These are phyloP conservation scores for Mastomys coucha DNA, from an alignment of 2,113 vertebrate genomes.

Conservation along the genomic window DNA sequence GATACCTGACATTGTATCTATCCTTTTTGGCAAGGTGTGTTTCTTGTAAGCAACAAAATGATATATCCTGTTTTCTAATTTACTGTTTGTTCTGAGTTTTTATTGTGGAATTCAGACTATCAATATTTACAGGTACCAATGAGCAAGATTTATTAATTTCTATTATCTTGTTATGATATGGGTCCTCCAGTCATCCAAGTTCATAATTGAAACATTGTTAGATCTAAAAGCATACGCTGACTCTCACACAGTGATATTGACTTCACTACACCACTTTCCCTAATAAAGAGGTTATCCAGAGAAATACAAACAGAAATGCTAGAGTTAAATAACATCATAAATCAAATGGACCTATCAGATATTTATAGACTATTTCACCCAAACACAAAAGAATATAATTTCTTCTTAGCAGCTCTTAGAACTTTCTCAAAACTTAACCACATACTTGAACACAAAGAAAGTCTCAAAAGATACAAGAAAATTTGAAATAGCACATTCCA, in stretches of 20 bases:
- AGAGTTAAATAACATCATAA: background rate
- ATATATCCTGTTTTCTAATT: background rate
- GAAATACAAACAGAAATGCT: background rate
- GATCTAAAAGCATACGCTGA: background rate
- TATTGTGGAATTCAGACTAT: background rate
- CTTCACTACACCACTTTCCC: background rate
- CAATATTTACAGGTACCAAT: background rate
- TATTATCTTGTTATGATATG: background rate
- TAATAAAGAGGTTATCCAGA: background rate
- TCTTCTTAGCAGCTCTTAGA: background rate
- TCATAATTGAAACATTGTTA: background rate
- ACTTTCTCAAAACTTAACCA: background rate
- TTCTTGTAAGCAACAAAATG: background rate
- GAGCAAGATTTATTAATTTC: background rate
- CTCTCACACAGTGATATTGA: background rate
- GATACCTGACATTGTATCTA: background rate
- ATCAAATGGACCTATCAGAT: background rate
- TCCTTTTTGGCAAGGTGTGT: background rate
- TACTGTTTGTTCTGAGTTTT: background rate
- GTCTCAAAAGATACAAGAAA: background rate
- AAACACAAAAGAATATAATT: background rate
- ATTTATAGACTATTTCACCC: background rate
- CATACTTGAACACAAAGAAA: background rate
- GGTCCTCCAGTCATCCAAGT: background rate
- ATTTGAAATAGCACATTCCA: background rate